Percentiles rank a stretch among this genome's conserved stretches.
Evolutionary conservation across 2,113 vertebrate genomes (phyloP).

Genomic region (Chlamydotis undulata): DNA sequence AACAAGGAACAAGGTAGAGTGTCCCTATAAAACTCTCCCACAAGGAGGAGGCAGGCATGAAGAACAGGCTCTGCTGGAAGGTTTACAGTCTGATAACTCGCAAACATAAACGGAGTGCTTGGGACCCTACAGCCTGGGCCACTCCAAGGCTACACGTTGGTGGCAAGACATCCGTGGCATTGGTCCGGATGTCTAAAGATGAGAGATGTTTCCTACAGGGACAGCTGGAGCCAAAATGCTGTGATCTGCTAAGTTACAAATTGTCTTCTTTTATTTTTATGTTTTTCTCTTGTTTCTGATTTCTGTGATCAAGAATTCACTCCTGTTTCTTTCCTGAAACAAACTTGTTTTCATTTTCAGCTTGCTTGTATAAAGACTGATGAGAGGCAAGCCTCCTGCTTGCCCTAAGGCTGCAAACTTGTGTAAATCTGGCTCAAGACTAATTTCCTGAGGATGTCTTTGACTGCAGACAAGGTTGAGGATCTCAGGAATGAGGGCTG

Average conservation of each 20-base stretch:
- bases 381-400: slow-evolving; percentile 6
- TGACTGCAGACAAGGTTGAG: not conserved
- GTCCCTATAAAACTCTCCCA: not conserved
- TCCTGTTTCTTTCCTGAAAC: slow-evolving; percentile 41
- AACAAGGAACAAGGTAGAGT: not conserved
- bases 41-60: not conserved
- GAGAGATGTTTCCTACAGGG: not conserved
- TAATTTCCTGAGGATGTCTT: slow-evolving; percentile 45
- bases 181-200: slow-evolving; percentile 9
- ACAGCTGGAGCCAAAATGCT: slow-evolving; percentile 14
- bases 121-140: not conserved
- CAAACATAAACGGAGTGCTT: not conserved
- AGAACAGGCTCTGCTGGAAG: not conserved
- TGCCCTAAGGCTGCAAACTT: slow-evolving; percentile 33
- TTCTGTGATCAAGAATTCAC: slow-evolving; percentile 18
- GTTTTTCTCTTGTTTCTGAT: slow-evolving; percentile 10
- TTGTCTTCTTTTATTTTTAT: not conserved
- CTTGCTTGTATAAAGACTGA: slow-evolving; percentile 38
- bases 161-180: not conserved
- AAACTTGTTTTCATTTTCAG: slow-evolving; percentile 37
- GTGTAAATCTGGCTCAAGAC: slow-evolving; percentile 35
- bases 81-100: not conserved
- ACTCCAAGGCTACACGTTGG: not conserved
- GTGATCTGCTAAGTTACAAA: not conserved
- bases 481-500: not conserved